Base-by-base conservation (phyloP, 2,888 invertebrate genomes). In the Notodonta ziczac region DNA sequence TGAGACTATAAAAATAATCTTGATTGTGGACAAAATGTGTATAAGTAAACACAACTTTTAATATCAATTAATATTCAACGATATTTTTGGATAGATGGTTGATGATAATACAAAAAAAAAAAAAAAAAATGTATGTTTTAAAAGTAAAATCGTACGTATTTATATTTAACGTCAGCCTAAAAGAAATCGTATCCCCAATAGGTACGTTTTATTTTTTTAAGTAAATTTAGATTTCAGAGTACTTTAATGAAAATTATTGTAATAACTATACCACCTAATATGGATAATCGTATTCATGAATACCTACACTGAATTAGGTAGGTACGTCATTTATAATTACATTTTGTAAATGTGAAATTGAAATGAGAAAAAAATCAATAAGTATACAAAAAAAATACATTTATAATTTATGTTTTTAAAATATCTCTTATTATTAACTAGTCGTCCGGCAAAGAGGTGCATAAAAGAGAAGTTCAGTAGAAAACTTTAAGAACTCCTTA, bases 211-310 rank as follows among this genome's bases (percentile, higher is more conserved):
- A 46, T 46, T 46, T 46, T 46, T 46, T 46, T 5, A 10, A 6
- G 10, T 46, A 46, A 46, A 13, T 46, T 42, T 4, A 5, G 13
- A 5, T 46, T 46, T 73, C 13, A 63, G 63, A 66, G 60, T 67
- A 65, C 66, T 71, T 69, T 46, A 58, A 61, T 66, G 61, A 59
- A 62, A 59, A 57, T 61, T 66, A 59, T 40, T 50, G 46, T 60
- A 46, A 12, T 46, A n/a, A n/a, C 12, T 42, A 42, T 12, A 10
- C 10, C 42, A 42, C 12, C 1, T 4, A 10, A 42, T 42, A 42
- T 4, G 2, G 9, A 42, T 42, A 3, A 9, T 10, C 9, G 42
- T 42, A 10, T 4, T 42, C 10, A 42, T 42, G 9, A 10, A 42
- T 42, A 12, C 9, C 12, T 42, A 12, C 9, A 46, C n/a, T 46